These are phyloP conservation scores for Antitype chi DNA, from an alignment of 2,888 invertebrate species.

Conservation along the genomic window DNA sequence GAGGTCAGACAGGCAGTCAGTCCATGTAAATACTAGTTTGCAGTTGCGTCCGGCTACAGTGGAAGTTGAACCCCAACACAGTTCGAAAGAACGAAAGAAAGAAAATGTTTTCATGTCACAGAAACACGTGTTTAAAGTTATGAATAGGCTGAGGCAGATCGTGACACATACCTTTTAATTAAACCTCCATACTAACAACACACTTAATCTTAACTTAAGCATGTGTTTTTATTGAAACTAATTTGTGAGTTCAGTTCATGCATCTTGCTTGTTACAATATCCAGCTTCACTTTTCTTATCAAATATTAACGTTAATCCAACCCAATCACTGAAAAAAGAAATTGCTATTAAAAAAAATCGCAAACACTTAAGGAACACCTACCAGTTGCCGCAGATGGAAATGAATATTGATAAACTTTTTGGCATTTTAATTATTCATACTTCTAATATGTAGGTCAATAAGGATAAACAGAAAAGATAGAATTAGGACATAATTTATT, in stretches of 20 bases:
- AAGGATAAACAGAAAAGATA: constrained; percentile 23
- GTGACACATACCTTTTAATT: neutral
- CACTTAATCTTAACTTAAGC: too few species aligned
- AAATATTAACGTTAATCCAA: neutral
- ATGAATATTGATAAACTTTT: neutral
- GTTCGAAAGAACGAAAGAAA: neutral
- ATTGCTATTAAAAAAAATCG: too few species aligned
- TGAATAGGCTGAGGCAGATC: too few species aligned
- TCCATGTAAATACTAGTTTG: neutral
- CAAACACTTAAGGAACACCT: too few species aligned
- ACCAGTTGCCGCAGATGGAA: too few species aligned
- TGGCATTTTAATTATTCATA: neutral
- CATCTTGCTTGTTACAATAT: neutral
- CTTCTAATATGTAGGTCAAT: neutral
- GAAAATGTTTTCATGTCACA: neutral
- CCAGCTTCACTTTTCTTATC: neutral
- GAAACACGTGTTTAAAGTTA: neutral
- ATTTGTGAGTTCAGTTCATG: neutral
- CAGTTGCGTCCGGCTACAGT: too few species aligned
- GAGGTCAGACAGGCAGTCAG: neutral
- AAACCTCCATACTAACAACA: too few species aligned
- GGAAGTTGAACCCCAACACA: neutral
- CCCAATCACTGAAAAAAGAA: neutral
- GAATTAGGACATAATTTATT: constrained; percentile 62
- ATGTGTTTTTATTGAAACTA: too few species aligned